A percentile compares a stretch with the other conserved stretches of the same genome.
Conservation (phyloP, 1,140 invertebrate genomes). For the Drosophila subobscura region DNA sequence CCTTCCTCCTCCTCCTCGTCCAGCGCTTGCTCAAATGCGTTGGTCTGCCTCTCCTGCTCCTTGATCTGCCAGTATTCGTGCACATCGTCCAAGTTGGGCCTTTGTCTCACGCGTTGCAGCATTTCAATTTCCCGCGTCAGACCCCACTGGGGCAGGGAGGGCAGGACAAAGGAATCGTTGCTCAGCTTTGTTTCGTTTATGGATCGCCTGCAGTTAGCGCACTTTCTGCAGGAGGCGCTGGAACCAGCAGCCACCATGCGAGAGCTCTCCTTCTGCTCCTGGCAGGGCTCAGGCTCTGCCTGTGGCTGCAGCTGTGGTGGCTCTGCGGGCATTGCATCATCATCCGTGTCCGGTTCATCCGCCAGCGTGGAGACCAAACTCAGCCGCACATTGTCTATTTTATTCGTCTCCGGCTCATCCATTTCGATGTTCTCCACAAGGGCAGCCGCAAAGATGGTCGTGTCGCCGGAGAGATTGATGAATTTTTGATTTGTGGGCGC, state of each 20-base stretch:
- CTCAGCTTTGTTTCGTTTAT: conserved; percentile 17
- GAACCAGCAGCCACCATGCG: conserved; percentile 19
- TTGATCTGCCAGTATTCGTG: conserved; percentile 39
- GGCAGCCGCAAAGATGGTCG: conserved; percentile 32
- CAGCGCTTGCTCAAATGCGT: not conserved
- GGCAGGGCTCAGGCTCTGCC: conserved; percentile 26
- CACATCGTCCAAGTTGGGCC: conserved; percentile 36
- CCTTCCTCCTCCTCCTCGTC: conserved; percentile 11
- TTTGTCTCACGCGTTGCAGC: conserved; percentile 26
- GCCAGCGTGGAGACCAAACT: conserved; percentile 66
- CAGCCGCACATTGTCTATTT: conserved; percentile 53
- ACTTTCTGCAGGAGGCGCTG: conserved; percentile 39
- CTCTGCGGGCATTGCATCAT: not conserved
- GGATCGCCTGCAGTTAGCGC: conserved; percentile 48
- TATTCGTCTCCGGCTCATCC: conserved; percentile 15
- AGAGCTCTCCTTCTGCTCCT: conserved; percentile 10
- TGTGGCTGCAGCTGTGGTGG: not conserved
- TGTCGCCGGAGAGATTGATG: conserved; percentile 56
- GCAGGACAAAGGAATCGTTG: conserved; percentile 40
- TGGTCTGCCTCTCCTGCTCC: conserved; percentile 4
- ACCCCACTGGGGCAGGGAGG: conserved; percentile 6
- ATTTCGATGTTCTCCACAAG: conserved; percentile 4
- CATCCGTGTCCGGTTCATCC: conserved; percentile 30
- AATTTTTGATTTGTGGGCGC: conserved; percentile 35
- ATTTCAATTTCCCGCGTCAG: conserved; percentile 15